A percentile compares a stretch with the other conserved stretches of the same genome.
Conservation (phyloP, 2,797 vertebrate species). For the Lepilemur ruficaudatus region DNA sequence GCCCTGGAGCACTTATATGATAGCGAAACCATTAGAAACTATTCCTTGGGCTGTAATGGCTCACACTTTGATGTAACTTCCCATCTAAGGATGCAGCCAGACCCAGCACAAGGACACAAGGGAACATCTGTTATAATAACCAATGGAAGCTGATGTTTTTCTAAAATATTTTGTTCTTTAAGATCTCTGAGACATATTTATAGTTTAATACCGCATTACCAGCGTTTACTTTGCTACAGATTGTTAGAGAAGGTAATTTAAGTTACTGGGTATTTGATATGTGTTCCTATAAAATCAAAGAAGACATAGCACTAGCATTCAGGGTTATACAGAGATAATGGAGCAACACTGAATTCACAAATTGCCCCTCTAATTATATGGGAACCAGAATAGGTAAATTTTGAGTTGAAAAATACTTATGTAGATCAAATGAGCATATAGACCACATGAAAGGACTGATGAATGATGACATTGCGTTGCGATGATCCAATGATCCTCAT, state of each 20-base stretch:
- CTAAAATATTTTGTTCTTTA: constrained; percentile 78
- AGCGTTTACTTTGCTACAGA: constrained; percentile 83
- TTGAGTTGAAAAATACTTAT: constrained; percentile 53
- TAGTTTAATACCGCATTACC: constrained; percentile 84
- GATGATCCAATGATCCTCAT: constrained; percentile 57
- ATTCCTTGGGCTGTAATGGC: constrained; percentile 90
- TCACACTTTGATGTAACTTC: constrained; percentile 93
- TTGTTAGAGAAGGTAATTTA: constrained; percentile 83
- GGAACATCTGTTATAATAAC: constrained; percentile 98
- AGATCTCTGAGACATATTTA: constrained; percentile 79
- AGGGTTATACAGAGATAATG: constrained; percentile 71
- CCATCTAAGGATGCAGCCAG: constrained; percentile 93
- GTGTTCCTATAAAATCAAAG: constrained; percentile 68
- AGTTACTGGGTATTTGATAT: constrained; percentile 75
- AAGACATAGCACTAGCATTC: constrained; percentile 73
- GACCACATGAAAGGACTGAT: constrained; percentile 16
- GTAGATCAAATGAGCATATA: constrained; percentile 60
- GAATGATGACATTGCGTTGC: constrained; percentile 38
- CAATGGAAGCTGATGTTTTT: constrained; percentile 94
- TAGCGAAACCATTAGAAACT: constrained; percentile 92
- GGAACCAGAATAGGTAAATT: constrained; percentile 57
- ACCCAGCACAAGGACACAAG: constrained; percentile 93
- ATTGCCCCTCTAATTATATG: constrained; percentile 59
- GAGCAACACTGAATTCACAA: constrained; percentile 65
- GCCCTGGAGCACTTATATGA: constrained; percentile 96